A percentile compares a stretch with the other conserved stretches of the same genome.
Conservation (phyloP, 2,888 invertebrate genomes). For the Chymomyza amoena region DNA sequence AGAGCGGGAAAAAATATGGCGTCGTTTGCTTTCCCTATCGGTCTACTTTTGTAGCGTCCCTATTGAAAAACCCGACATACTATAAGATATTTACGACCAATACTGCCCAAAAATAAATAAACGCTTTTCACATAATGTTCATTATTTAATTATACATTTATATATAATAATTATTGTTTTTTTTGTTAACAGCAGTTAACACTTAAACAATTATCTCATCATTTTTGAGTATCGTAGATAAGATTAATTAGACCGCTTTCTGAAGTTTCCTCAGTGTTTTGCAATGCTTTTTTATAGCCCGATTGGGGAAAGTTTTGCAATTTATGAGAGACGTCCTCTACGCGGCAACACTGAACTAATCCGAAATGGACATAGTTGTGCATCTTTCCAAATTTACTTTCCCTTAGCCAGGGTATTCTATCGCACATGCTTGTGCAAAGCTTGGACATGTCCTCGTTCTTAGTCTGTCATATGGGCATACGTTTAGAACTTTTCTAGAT, state of each 20-base stretch:
- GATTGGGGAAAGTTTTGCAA: conserved; percentile 25
- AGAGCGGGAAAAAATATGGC: too few relatives aligned
- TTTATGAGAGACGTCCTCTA: conserved; percentile 24
- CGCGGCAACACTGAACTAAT: conserved; percentile 39
- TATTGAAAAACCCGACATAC: too few relatives aligned
- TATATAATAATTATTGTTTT: too few relatives aligned
- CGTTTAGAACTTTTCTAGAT: neutral
- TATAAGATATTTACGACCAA: too few relatives aligned
- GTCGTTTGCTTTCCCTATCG: too few relatives aligned
- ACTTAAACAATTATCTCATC: too few relatives aligned
- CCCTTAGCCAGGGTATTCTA: conserved; percentile 41
- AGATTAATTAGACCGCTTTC: neutral
- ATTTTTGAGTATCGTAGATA: neutral
- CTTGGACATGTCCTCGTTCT: conserved; percentile 17
- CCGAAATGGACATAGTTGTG: conserved; percentile 41
- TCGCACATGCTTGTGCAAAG: conserved; percentile 37
- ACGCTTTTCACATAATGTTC: too few relatives aligned
- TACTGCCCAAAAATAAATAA: too few relatives aligned
- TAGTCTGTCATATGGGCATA: neutral
- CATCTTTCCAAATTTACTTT: conserved; percentile 30
- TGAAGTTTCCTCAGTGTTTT: neutral
- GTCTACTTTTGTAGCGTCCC: too few relatives aligned
- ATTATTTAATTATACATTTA: too few relatives aligned
- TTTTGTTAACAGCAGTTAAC: too few relatives aligned
- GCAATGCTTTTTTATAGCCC: too few relatives aligned